Conservation (phyloP, 2,113 vertebrate species). For the Anser cygnoides region DNA sequence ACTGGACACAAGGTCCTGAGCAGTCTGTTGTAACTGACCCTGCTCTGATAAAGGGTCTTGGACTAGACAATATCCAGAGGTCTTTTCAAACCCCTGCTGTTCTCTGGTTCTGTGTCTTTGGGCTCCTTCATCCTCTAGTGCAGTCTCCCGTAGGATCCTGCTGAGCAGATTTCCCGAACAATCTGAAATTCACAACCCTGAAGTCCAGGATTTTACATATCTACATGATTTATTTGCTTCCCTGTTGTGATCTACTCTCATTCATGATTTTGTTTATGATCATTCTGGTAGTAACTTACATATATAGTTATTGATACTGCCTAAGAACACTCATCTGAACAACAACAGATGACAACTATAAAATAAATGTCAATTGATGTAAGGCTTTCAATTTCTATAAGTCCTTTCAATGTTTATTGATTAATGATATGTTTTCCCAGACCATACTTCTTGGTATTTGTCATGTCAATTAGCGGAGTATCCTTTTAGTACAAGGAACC, state of each 20-base stretch:
- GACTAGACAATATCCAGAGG: background rate
- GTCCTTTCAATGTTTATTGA: background rate
- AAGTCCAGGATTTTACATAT: background rate
- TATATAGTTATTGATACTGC: background rate
- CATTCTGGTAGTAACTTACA: background rate
- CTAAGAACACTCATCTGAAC: background rate
- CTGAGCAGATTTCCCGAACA: background rate
- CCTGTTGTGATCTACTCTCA: background rate
- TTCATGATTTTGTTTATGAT: background rate
- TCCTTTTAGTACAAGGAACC: background rate
- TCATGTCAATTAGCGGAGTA: background rate
- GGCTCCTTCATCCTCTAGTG: background rate
- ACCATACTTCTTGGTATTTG: background rate
- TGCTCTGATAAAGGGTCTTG: background rate
- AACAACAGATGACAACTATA: background rate
- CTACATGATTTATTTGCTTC: background rate
- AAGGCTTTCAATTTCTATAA: background rate
- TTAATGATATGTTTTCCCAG: background rate
- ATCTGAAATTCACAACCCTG: background rate
- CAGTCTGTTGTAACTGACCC: background rate
- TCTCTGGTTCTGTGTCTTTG: background rate
- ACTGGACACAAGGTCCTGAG: background rate
- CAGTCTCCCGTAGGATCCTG: background rate
- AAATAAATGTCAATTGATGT: background rate
- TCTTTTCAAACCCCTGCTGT: background rate